Evolutionary conservation across 35 echinoderm and acorn worm genomes (phyloP), one percentile per base, ranked within the genome.

Genomic region (Heliocidaris tuberculata): DNA sequence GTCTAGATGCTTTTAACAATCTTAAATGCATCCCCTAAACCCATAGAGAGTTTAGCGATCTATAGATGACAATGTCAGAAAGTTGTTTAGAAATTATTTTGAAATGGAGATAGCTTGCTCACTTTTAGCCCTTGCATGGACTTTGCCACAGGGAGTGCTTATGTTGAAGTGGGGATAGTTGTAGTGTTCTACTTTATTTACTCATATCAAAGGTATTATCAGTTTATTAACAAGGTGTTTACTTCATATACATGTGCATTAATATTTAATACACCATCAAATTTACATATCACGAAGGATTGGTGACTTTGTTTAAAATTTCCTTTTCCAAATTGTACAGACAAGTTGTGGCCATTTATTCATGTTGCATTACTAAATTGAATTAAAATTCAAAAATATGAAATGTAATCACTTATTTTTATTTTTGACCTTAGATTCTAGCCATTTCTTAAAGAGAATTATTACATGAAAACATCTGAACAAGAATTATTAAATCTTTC

Each of bases 41-140:
- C 27, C 27, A 52, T 52, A 78, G 19, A 78, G 65, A 78, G 65
- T 78, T 78, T 78, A 78, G 65, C 27, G 4, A 13, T 56, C 10
- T 56, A 78, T 78, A 78, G 65, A 78, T 78, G 15, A 78, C 21
- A 78, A n/a, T 78, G 65, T 24, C 65, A 78, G 65, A 78, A 78
- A 78, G 61, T 71, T 0, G 31, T 31, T 11, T 87, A 32, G 86
- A 88, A 32, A 89, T 89, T 32, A 89, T 13, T 89, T 89, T 89
- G 87, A 89, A 89, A 48, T 89, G 47, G 31, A 89, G 87, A 89
- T 47, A 89, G 87, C 87, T 89, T 89, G 87, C 87, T 89, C 87
- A 89, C 87, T 48, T 89, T 47, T 89, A 89, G 87, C 87, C 87
- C 87, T 89, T 89, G 47, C 87, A 89, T 48, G 47, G 87, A 89